Evolutionary conservation across 2,113 vertebrate genomes (phyloP).

Genomic region (Raja brachyura): DNA sequence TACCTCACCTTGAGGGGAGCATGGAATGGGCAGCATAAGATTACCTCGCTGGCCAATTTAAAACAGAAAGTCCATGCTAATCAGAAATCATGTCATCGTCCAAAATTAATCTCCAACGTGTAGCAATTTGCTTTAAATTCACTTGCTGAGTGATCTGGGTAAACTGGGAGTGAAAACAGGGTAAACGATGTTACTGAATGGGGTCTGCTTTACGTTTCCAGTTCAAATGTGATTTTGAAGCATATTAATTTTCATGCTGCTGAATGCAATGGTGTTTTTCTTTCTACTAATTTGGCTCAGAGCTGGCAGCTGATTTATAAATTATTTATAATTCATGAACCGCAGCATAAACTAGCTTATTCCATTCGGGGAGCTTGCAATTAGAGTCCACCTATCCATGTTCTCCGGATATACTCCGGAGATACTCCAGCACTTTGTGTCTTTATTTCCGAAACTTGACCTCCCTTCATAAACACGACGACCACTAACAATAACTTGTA

Average conservation of each 20-base stretch:
- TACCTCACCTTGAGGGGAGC: too few relatives aligned
- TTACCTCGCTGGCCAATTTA: too few relatives aligned
- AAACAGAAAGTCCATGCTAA: not conserved
- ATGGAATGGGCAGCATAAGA: too few relatives aligned
- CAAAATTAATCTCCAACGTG: not conserved
- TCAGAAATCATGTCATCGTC: not conserved
- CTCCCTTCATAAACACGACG: not conserved
- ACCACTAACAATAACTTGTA: not conserved
- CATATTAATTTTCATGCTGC: not conserved
- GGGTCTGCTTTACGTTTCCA: not conserved
- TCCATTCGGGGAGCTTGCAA: not conserved
- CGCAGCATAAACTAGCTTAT: not conserved
- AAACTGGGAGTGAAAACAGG: not conserved
- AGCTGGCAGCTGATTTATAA: not conserved
- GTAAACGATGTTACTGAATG: not conserved
- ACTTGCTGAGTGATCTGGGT: not conserved
- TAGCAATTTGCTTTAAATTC: not conserved
- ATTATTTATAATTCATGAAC: not conserved
- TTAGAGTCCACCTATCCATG: not conserved
- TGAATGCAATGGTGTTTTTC: not conserved
- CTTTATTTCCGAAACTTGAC: not conserved
- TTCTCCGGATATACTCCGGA: too few relatives aligned
- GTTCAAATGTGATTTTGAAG: not conserved
- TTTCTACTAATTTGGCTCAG: not conserved
- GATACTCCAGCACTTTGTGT: too few relatives aligned